phyloP scores from a whole-genome alignment of 2,888 invertebrate genomes.

The Drosophila monieri region DNA sequence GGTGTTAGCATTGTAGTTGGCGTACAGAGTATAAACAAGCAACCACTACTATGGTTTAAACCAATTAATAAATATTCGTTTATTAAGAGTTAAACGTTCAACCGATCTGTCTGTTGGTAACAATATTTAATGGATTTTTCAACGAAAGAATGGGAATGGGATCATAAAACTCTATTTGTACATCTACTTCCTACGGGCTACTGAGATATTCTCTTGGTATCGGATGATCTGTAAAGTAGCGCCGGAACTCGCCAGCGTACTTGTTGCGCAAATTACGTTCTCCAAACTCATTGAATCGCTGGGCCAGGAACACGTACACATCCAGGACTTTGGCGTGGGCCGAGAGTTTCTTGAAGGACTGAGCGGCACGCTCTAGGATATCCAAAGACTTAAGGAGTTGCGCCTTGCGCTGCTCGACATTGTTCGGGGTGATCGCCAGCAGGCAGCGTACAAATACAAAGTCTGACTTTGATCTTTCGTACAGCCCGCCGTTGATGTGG shows the following conservation, averaged over 20 bases:
- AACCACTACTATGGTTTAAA: slow-evolving; percentile 59
- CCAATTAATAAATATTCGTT: slow-evolving; percentile 62
- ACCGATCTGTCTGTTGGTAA: not conserved
- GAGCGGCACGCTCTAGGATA: slow-evolving; percentile 88
- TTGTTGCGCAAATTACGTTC: slow-evolving; percentile 90
- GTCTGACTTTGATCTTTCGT: slow-evolving; percentile 91
- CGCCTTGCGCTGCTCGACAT: slow-evolving; percentile 56
- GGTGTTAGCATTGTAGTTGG: slow-evolving; percentile 61
- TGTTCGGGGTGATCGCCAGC: slow-evolving; percentile 87
- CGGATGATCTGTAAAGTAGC: slow-evolving; percentile 89
- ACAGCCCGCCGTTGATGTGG: slow-evolving; percentile 91
- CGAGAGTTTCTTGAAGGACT: slow-evolving; percentile 89
- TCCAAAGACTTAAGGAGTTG: slow-evolving; percentile 81
- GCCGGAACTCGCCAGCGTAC: slow-evolving; percentile 91
- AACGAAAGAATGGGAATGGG: not conserved
- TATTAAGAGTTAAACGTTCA: slow-evolving; percentile 57
- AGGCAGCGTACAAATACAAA: slow-evolving; percentile 92
- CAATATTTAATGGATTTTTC: not conserved
- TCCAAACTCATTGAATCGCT: slow-evolving; percentile 90
- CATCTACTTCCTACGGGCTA: slow-evolving; percentile 51
- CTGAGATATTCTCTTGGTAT: slow-evolving; percentile 83
- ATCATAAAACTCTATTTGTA: not conserved
- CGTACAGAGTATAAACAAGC: slow-evolving; percentile 43
- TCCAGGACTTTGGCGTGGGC: slow-evolving; percentile 91
- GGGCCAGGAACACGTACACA: slow-evolving; percentile 85